Evolutionary conservation across 2,888 invertebrate species (phyloP).

Genomic region (Andrena bicolor): DNA sequence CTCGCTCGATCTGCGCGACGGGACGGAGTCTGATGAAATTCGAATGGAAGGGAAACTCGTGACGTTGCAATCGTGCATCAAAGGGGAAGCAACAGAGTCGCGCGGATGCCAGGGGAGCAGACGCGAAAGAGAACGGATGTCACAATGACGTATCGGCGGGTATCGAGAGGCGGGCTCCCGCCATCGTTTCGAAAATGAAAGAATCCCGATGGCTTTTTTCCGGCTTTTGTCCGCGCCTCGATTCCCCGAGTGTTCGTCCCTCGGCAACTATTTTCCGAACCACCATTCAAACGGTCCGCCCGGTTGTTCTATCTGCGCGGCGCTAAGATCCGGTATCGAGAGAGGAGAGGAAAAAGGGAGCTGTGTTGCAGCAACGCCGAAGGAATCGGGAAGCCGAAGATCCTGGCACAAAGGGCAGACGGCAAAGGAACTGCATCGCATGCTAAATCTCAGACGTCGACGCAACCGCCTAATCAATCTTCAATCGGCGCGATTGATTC

Average conservation of each 20-base stretch:
- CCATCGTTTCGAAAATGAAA: constrained; percentile 40
- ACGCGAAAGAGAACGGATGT: background rate
- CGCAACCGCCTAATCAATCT: constrained; percentile 74
- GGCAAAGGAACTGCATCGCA: constrained; percentile 70
- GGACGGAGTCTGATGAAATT: background rate
- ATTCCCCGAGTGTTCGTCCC: constrained; percentile 32
- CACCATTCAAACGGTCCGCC: constrained; percentile 51
- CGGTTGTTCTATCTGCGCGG: constrained; percentile 24
- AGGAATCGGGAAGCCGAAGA: constrained; percentile 62
- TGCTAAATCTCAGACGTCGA: constrained; percentile 67
- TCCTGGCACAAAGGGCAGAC: constrained; percentile 65
- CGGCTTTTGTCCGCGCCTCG: constrained; percentile 28
- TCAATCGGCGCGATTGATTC: constrained; percentile 75
- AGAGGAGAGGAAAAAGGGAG: constrained; percentile 30
- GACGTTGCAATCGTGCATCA: background rate
- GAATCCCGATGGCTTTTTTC: constrained; percentile 40
- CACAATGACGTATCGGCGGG: constrained; percentile 4
- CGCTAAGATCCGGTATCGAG: constrained; percentile 62
- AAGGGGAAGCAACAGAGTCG: background rate
- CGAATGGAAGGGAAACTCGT: background rate
- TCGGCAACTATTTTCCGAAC: constrained; percentile 45
- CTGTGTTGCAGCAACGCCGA: constrained; percentile 35
- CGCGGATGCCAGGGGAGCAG: background rate
- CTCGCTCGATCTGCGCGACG: background rate
- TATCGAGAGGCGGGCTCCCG: constrained; percentile 2